Evolutionary conservation across 2,113 vertebrate genomes (phyloP).

Genomic region (Corynorhinus townsendii): DNA sequence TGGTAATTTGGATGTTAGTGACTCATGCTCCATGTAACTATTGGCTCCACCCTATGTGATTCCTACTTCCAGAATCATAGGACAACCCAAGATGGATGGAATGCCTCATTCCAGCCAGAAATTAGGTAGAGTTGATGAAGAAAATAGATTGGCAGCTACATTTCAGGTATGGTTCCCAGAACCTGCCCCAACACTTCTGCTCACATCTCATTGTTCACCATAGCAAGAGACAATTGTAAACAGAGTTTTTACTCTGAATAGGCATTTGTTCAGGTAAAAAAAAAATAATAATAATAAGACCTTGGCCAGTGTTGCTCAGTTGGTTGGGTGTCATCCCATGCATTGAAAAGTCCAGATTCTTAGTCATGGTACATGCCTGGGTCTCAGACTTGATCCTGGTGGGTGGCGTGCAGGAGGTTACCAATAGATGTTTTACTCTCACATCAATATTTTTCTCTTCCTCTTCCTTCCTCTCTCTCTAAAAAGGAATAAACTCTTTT

Average conservation of each 20-base stretch:
- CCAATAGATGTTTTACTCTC: too few relatives aligned
- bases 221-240: not conserved
- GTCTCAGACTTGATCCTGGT: too few relatives aligned
- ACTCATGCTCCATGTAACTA: rapidly evolving
- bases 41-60: not conserved
- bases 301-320: too few relatives aligned
- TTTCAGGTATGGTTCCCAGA: not conserved
- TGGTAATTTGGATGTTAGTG: not conserved
- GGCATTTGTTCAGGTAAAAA: not conserved
- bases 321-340: too few relatives aligned
- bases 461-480: too few relatives aligned
- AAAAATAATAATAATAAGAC: not conserved
- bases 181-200: not conserved
- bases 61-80: not conserved
- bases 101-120: not conserved
- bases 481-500: too few relatives aligned
- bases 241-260: not conserved
- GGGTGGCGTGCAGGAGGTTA: too few relatives aligned
- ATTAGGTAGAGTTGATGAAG: not conserved
- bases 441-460: too few relatives aligned
- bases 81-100: not conserved
- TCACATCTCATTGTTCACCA: not conserved
- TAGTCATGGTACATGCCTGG: too few relatives aligned
- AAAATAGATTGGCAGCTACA: not conserved
- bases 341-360: too few relatives aligned